Evolutionary conservation across 2,797 vertebrate species (phyloP).

Genomic region (Neosilurus mollespiculum): DNA sequence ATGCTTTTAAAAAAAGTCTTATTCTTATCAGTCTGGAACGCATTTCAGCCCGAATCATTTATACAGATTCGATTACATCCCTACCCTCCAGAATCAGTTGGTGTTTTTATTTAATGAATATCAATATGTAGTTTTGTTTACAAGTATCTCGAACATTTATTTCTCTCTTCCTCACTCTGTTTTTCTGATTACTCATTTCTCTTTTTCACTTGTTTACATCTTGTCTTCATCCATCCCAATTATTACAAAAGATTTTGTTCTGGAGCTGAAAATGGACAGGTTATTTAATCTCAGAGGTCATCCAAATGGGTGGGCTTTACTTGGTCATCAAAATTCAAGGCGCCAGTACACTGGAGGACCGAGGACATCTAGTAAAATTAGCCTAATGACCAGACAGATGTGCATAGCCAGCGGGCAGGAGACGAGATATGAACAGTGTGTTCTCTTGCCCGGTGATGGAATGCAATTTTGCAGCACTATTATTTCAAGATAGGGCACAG

Average conservation of each 20-base stretch:
- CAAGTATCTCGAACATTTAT: conserved; percentile 5
- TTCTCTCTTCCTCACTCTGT: not conserved
- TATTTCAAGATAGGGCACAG: conserved; percentile 48
- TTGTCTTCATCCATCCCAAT: conserved; percentile 1
- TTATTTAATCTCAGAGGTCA: conserved; percentile 38
- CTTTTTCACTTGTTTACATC: not conserved
- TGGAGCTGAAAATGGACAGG: conserved; percentile 45
- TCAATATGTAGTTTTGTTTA: conserved; percentile 58
- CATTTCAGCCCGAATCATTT: not conserved
- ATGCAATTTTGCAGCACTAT: conserved; percentile 45
- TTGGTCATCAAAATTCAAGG: conserved; percentile 34
- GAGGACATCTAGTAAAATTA: conserved; percentile 13
- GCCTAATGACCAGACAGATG: conserved; percentile 34
- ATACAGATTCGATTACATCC: not conserved
- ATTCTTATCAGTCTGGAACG: not conserved
- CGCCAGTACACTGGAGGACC: conserved; percentile 17
- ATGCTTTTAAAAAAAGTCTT: not conserved
- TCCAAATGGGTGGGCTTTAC: conserved; percentile 34
- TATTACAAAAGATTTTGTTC: conserved; percentile 50
- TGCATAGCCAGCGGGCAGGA: conserved; percentile 20
- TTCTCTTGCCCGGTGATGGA: conserved; percentile 28
- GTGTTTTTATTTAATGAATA: conserved; percentile 64
- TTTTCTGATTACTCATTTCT: not conserved
- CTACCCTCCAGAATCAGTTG: conserved; percentile 50
- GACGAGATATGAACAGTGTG: conserved; percentile 14